A percentile compares a stretch with the other conserved stretches of the same genome.
These are phyloP conservation scores for Julus scanicus DNA, from an alignment of 2,888 invertebrate species.

Conservation along the genomic window DNA sequence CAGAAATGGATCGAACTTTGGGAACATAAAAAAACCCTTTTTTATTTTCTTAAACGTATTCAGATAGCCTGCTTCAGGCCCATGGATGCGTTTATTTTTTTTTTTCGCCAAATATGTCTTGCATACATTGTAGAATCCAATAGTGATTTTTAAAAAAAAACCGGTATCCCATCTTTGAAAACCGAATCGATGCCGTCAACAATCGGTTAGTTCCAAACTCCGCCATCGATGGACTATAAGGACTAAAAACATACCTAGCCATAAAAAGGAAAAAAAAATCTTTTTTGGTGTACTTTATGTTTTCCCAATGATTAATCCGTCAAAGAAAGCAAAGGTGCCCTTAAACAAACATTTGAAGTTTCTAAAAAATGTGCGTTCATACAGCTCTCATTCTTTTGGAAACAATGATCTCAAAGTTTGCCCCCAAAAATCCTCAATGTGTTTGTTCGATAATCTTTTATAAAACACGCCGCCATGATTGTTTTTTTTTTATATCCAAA, in stretches of 20 bases:
- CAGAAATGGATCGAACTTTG: constrained; percentile 7
- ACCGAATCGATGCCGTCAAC: not conserved
- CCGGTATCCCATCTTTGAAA: not conserved
- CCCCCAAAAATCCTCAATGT: not conserved
- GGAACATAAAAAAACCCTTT: constrained; percentile 7
- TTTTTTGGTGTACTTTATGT: not conserved
- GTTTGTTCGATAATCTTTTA: too few species aligned
- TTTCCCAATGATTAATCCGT: not conserved
- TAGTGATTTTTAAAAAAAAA: not conserved
- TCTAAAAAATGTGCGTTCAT: not conserved
- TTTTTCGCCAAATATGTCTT: not conserved
- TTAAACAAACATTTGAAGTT: constrained; percentile 4
- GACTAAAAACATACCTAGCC: not conserved
- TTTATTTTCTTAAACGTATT: constrained; percentile 14
- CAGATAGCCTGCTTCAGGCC: not conserved
- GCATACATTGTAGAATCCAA: not conserved
- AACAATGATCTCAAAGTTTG: not conserved
- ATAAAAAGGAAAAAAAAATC: not conserved
- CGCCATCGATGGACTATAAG: not conserved
- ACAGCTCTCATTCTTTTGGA: not conserved
- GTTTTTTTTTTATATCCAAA: too few species aligned
- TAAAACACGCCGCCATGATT: too few species aligned
- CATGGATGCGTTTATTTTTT: not conserved
- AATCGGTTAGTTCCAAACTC: not conserved
- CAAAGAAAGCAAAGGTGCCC: not conserved